phyloP scores from a whole-genome alignment of 64 coral and sea anemone species.

The Acropora yongei region DNA sequence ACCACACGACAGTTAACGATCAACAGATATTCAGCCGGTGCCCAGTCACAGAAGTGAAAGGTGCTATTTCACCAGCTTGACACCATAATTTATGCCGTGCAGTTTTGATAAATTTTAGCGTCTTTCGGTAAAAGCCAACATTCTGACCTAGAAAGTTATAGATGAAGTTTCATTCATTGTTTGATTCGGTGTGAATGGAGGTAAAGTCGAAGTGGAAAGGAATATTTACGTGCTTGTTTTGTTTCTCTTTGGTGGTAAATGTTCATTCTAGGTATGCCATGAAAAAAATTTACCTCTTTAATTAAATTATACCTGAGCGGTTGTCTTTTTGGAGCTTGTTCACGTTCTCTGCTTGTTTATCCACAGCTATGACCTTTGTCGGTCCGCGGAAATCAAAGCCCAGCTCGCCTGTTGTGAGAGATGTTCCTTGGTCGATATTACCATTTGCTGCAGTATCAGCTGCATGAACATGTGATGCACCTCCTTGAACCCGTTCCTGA shows the following conservation, averaged over 20 bases:
- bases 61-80: no score
- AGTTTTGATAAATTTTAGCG: no score
- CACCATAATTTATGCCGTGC: no score
- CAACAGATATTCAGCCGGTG: no score
- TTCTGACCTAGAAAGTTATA: no score
- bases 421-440: neutral
- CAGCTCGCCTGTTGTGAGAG: neutral
- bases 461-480: neutral
- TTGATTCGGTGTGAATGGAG: no score
- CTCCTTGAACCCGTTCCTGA: neutral
- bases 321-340: neutral
- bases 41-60: no score
- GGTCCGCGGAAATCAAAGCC: neutral
- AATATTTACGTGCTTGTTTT: no score
- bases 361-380: slow-evolving; percentile 31
- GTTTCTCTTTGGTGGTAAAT: no score
- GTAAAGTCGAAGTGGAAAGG: no score
- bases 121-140: no score
- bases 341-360: slow-evolving; percentile 3
- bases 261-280: neutral
- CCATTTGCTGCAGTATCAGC: neutral
- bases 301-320: neutral
- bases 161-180: no score
- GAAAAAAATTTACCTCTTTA: neutral
- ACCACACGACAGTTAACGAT: neutral